Base-by-base conservation (phyloP, 1,140 invertebrate species). In the Neodiprion lecontei region DNA sequence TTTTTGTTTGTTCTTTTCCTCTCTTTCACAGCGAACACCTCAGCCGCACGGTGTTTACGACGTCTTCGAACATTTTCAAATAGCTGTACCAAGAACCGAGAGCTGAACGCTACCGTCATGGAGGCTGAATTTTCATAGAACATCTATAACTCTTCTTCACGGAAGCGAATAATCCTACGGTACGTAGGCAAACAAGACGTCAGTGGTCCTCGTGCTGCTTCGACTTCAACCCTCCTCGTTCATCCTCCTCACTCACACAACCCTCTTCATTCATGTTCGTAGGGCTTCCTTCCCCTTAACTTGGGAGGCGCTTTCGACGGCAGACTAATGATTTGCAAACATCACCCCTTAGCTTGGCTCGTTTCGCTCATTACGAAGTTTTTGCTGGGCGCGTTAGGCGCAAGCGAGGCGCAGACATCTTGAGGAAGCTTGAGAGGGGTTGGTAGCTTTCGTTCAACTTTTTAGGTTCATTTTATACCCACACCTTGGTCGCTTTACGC, bases 301-400 rank as follows among this genome's bases (percentile, higher is more conserved):
- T 69, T 21, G 48, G 49, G 67, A 69, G 69, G 68, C 74, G 69
- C 75, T 78, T 82, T 76, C 77, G 78, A 76, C 70, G 73, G 73
- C 79, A 73, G 68, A 76, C 83, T 87, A 88, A 87, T 84, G 86
- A 87, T 86, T 87, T 87, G 83, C 84, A 88, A 88, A 88, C 81
- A 87, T 79, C 75, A 73, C 78, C 80, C 80, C 79, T 79, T 70
- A 61, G 50, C 73, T 72, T 67, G 67, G 50, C 14, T 79, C 75
- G 77, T 82, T 81, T 74, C 77, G 74, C 79, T 81, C 81, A 82
- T 85, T 83, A 83, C 70, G 75, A 83, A 84, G 78, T 83, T 85
- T 86, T 83, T 79, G 72, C 70, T 61, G 75, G 70, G 75, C 75
- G 73, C 75, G 74, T 78, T 77, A 76, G 75, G 76, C 73, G 69